These are phyloP conservation scores for Polymixis lichenea DNA, from an alignment of 2,888 invertebrate species.

Conservation along the genomic window DNA sequence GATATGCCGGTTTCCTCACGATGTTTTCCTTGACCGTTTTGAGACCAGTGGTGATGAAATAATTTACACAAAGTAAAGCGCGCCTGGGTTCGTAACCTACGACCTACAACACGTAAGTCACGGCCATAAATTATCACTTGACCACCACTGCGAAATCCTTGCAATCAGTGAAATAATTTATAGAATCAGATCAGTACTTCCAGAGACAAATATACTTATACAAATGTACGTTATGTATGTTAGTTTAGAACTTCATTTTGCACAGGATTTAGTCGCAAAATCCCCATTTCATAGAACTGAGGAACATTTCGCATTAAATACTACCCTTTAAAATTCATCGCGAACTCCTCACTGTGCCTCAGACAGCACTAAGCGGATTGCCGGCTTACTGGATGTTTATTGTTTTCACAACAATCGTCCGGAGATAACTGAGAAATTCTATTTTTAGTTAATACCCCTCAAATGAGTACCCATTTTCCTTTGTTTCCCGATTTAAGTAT, in stretches of 20 bases:
- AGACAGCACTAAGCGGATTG: constrained; percentile 70
- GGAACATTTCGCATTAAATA: constrained; percentile 1
- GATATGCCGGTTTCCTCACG: no score
- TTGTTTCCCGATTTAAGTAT: constrained; percentile 36
- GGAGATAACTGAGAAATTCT: constrained; percentile 69
- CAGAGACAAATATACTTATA: no score
- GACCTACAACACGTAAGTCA: no score
- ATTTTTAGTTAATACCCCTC: constrained; percentile 66
- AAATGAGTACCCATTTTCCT: constrained; percentile 13
- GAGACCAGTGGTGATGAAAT: no score
- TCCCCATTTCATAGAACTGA: neutral
- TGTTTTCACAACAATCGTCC: constrained; percentile 73
- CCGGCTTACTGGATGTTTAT: constrained; percentile 69
- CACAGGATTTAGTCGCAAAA: neutral
- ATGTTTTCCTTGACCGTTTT: no score
- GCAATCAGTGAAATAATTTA: neutral
- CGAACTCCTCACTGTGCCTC: constrained; percentile 52
- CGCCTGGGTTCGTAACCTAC: no score
- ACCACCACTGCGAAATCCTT: no score
- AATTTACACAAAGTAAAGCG: no score
- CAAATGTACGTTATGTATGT: no score
- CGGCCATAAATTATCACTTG: no score
- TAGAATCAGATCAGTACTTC: neutral
- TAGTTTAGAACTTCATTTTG: neutral
- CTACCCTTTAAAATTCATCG: constrained; percentile 1